Evolutionary conservation across 2,888 invertebrate genomes (phyloP).

Genomic region (Diplazon laetatorius): DNA sequence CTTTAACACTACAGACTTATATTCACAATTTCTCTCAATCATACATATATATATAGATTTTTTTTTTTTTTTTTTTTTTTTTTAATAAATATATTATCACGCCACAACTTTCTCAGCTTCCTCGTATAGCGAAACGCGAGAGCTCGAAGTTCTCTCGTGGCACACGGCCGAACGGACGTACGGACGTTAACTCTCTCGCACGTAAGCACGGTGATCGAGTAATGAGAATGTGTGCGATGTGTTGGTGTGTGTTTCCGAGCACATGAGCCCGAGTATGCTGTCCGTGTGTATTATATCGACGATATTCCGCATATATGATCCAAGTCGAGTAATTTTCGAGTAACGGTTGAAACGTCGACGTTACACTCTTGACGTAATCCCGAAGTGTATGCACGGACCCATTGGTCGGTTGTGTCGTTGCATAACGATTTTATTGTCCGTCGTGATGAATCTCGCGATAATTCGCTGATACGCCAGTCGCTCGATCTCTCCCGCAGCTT

Average conservation of each 20-base stretch:
- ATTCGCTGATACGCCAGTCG: background rate
- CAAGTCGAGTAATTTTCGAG: conserved; percentile 40
- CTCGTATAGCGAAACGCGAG: conserved; percentile 59
- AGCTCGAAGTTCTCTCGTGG: conserved; percentile 27
- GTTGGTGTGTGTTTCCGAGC: conserved; percentile 2
- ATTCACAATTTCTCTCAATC: conserved; percentile 27
- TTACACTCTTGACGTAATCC: conserved; percentile 21
- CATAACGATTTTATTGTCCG: conserved; percentile 39
- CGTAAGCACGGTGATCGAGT: conserved; percentile 51
- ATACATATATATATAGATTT: no score
- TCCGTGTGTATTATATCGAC: conserved; percentile 10
- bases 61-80: conserved; percentile 8
- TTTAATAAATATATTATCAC: conserved; percentile 27
- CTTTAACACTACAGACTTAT: background rate
- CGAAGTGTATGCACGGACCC: background rate
- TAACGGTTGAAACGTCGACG: conserved; percentile 30
- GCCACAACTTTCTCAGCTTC: conserved; percentile 59
- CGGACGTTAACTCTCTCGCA: conserved; percentile 49
- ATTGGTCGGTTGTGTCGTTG: conserved; percentile 7
- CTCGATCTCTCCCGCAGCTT: conserved; percentile 34
- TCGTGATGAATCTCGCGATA: background rate
- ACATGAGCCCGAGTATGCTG: conserved; percentile 23
- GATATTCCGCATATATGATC: conserved; percentile 1
- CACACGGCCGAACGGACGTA: conserved; percentile 27
- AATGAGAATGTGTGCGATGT: conserved; percentile 42